A percentile compares a stretch with the other conserved stretches of the same genome.
Evolutionary conservation across 2,888 invertebrate species (phyloP).

Genomic region (Leptinotarsa haldemani): DNA sequence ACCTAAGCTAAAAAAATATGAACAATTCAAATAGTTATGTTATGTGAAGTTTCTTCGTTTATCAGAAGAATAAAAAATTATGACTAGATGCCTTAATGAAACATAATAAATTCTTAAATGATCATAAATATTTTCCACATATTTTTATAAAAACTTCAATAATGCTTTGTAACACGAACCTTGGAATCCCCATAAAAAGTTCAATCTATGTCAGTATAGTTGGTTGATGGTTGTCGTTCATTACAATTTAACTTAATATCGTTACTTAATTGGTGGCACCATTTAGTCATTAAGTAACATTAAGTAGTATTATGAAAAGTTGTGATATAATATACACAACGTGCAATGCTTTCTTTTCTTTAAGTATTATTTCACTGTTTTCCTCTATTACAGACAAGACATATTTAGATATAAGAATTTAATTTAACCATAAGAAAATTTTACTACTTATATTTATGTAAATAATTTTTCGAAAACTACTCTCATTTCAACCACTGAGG

Average conservation of each 20-base stretch:
- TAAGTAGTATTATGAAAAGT: conserved; percentile 62
- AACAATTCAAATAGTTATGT: conserved; percentile 33
- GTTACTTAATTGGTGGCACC: conserved; percentile 64
- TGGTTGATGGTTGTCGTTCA: conserved; percentile 56
- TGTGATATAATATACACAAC: conserved; percentile 56
- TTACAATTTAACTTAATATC: conserved; percentile 51
- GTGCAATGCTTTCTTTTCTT: conserved; percentile 64
- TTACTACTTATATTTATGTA: too few species aligned
- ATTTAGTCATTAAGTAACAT: conserved; percentile 65
- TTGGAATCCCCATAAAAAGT: conserved; percentile 51
- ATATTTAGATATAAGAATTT: background rate
- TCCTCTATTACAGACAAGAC: conserved; percentile 39
- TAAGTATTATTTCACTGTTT: conserved; percentile 62
- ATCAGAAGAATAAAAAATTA: conserved; percentile 23
- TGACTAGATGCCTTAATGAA: conserved; percentile 49
- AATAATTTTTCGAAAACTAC: too few species aligned
- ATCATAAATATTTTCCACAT: conserved; percentile 47
- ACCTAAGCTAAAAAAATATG: conserved; percentile 54
- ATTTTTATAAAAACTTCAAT: conserved; percentile 48
- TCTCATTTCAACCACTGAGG: too few species aligned
- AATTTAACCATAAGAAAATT: too few species aligned
- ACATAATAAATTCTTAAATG: conserved; percentile 47
- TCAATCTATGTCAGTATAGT: conserved; percentile 62
- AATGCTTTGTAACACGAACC: conserved; percentile 43
- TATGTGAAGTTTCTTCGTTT: conserved; percentile 25